Percentiles rank a stretch among this genome's conserved stretches.
phyloP scores from a whole-genome alignment of 2,113 vertebrate genomes.

The Anolis carolinensis region DNA sequence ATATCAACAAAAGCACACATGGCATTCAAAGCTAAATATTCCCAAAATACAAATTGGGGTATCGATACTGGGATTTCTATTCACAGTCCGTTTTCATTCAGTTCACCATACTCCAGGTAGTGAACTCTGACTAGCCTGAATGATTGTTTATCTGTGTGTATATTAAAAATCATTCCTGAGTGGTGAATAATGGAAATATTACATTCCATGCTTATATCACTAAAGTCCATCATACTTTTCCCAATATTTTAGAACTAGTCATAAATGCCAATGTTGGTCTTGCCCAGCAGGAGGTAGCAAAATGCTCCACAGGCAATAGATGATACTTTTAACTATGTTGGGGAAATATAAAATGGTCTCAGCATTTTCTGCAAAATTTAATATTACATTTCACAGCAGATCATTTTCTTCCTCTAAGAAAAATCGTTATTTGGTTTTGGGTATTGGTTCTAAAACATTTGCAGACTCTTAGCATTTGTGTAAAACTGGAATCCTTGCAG shows the following conservation, averaged over 20 bases:
- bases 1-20: neutral
- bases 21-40: slow-evolving; percentile 55
- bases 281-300: slow-evolving; percentile 78
- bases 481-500: neutral
- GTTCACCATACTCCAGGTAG: slow-evolving; percentile 52
- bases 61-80: slow-evolving; percentile 63
- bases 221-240: slow-evolving; percentile 67
- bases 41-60: slow-evolving; percentile 58
- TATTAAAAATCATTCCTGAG: slow-evolving; percentile 68
- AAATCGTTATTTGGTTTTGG: slow-evolving; percentile 43
- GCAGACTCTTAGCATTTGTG: slow-evolving; percentile 20
- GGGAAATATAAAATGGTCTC: slow-evolving; percentile 72
- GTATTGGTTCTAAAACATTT: slow-evolving; percentile 12
- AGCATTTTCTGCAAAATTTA: slow-evolving; percentile 60
- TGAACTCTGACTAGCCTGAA: slow-evolving; percentile 66
- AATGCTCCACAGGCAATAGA: slow-evolving; percentile 76
- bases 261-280: slow-evolving; percentile 74
- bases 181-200: slow-evolving; percentile 65
- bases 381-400: slow-evolving; percentile 63
- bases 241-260: slow-evolving; percentile 75
- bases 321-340: slow-evolving; percentile 74
- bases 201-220: slow-evolving; percentile 66
- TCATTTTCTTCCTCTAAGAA: slow-evolving; percentile 58
- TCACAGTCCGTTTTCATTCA: slow-evolving; percentile 63
- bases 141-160: slow-evolving; percentile 68